These are phyloP conservation scores for Brachionichthys hirsutus DNA, from an alignment of 2,113 vertebrate genomes.

Conservation along the genomic window DNA sequence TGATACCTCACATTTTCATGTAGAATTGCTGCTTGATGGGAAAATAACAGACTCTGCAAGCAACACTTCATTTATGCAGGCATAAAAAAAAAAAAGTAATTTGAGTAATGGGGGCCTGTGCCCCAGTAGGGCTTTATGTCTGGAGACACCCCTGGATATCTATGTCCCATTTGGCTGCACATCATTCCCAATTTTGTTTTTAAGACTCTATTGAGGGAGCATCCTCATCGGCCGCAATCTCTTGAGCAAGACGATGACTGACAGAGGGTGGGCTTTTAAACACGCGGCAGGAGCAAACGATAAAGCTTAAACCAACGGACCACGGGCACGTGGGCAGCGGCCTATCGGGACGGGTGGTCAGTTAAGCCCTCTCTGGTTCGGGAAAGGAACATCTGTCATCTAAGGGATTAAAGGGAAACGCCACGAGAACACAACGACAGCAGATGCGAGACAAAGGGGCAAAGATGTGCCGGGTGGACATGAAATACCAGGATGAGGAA, in stretches of 20 bases:
- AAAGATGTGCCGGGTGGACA: not conserved
- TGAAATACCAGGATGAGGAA: constrained; percentile 11
- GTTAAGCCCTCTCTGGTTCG: constrained; percentile 53
- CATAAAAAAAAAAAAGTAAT: too few species aligned
- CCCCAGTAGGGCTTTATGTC: too few species aligned
- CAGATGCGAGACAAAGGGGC: too few species aligned
- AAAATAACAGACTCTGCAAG: too few species aligned
- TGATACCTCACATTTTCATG: too few species aligned
- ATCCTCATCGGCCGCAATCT: constrained; percentile 19
- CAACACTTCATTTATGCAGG: too few species aligned
- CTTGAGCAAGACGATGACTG: constrained; percentile 17
- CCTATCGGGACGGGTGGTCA: constrained; percentile 57
- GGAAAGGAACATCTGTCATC: constrained; percentile 65
- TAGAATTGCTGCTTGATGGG: too few species aligned
- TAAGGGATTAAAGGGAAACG: constrained; percentile 57
- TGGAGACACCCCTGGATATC: too few species aligned
- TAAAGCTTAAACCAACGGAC: constrained; percentile 17
- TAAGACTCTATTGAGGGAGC: constrained; percentile 19
- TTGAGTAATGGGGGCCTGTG: too few species aligned
- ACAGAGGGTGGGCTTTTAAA: constrained; percentile 19
- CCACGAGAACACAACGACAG: constrained; percentile 3
- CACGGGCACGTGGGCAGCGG: constrained; percentile 16
- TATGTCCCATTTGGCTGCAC: too few species aligned
- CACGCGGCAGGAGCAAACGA: constrained; percentile 53
- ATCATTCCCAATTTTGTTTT: too few species aligned